Conservation (phyloP, 1,140 invertebrate genomes). For the Dolichoris vasculosae region DNA sequence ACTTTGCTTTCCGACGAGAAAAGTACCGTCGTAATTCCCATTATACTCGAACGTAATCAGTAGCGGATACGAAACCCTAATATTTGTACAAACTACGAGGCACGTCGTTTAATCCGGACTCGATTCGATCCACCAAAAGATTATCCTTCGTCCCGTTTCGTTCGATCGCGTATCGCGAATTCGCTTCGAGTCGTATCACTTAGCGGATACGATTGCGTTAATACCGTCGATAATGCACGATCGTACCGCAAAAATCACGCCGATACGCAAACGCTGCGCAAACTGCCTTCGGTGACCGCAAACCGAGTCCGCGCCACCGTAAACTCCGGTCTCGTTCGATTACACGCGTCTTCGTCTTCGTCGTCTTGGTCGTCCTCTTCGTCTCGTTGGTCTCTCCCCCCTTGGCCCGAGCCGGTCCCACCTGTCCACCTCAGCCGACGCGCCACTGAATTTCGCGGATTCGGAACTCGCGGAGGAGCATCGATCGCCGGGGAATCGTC, state of each 20-base stretch:
- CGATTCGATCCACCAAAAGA: too few species aligned
- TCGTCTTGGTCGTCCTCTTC: not conserved
- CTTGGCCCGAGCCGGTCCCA: not conserved
- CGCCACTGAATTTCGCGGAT: too few species aligned
- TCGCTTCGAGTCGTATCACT: too few species aligned
- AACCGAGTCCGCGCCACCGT: not conserved
- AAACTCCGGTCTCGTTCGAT: not conserved
- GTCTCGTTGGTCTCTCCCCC: not conserved
- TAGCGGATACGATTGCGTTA: too few species aligned
- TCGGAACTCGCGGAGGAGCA: not conserved
- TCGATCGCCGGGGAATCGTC: not conserved
- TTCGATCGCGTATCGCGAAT: too few species aligned
- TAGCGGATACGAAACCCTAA: not conserved
- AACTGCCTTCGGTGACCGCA: not conserved
- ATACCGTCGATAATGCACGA: too few species aligned
- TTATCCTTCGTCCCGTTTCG: too few species aligned
- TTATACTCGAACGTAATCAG: not conserved
- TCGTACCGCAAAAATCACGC: too few species aligned
- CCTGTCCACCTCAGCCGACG: too few species aligned
- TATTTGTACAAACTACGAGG: not conserved
- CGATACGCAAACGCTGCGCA: not conserved
- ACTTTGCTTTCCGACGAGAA: not conserved
- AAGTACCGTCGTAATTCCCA: not conserved
- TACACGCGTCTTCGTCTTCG: too few species aligned
- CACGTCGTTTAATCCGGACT: too few species aligned